Base-by-base conservation (phyloP, 2,113 vertebrate genomes). In the Dasyurus viverrinus region DNA sequence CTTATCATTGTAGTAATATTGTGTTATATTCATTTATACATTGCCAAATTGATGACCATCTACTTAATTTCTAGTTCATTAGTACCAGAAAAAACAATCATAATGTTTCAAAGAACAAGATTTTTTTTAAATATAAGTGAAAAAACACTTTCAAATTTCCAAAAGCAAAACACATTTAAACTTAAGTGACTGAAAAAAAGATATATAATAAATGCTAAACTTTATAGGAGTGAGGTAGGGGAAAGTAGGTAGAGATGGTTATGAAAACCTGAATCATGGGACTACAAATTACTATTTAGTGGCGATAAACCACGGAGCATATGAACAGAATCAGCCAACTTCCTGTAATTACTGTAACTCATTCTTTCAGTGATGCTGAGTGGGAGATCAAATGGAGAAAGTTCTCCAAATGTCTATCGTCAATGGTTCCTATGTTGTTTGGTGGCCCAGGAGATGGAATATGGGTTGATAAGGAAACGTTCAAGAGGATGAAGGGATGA, bases 201-300 rank as follows among this genome's bases (percentile, higher is more conserved):
- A 30, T 60, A 12, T 12, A 60, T 2, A 30, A 60, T 60, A 60
- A n/a, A 19, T 76, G 36, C 12, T 76, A 76, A 14, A n/a, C 60
- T 76, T 68, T 14, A 68, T 36, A 14, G 27, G 57, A 36, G 2
- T 60, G 26, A 27, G 55, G 11, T 1, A n/a, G 60, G 16, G 14
- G 14, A 36, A 36, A n/a, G 36, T 76, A n/a, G 6, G 36, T 76
- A 76, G 30, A 96, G 91, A 84, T 46, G 4, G 48, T 47, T 11
- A 54, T 48, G 22, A 9, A 0, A 0, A 57, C 53, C 22, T 90
- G 10, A 90, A 4, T 2, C 60, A 47, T 53, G 10, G 89, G 93
- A 90, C 25, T 5, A 46, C 46, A 55, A 30, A 94, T 23, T 96
- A 92, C 9, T 57, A 91, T 94, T 42, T 89, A 25, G 14, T 76